phyloP scores from a whole-genome alignment of 2,797 vertebrate genomes.

The Eurystomus glaucurus region DNA sequence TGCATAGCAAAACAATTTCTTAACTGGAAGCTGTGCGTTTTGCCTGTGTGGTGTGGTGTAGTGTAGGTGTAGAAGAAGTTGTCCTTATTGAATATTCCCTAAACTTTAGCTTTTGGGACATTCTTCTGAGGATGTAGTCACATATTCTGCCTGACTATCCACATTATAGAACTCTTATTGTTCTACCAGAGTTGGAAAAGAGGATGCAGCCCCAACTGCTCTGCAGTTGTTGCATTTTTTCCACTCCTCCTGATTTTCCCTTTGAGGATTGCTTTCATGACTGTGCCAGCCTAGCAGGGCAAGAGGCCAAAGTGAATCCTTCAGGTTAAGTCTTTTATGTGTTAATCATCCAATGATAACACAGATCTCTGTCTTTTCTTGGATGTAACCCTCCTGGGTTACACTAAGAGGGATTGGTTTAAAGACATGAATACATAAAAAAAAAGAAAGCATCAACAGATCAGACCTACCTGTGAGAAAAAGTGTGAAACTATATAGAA shows the following conservation, averaged over 20 bases:
- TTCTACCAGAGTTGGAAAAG: neutral
- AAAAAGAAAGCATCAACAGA: neutral
- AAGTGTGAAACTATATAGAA: neutral
- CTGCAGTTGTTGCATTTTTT: neutral
- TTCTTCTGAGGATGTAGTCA: neutral
- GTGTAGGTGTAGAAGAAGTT: neutral
- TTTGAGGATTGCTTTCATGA: neutral
- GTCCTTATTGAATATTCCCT: neutral
- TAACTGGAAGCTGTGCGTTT: neutral
- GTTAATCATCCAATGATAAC: neutral
- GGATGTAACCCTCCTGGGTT: neutral
- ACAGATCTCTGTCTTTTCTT: neutral
- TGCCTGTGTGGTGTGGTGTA: neutral
- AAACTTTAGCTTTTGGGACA: neutral
- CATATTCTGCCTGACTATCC: neutral
- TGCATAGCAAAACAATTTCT: neutral
- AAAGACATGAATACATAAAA: neutral
- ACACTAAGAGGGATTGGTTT: neutral
- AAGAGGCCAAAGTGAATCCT: neutral
- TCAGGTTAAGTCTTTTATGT: neutral
- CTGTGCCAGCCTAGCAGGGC: neutral
- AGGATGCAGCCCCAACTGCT: neutral
- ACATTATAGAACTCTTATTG: neutral
- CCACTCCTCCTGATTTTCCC: neutral
- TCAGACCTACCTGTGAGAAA: neutral